Evolutionary conservation across 1,140 invertebrate genomes (phyloP).

Genomic region (Acromyrmex charruanus): DNA sequence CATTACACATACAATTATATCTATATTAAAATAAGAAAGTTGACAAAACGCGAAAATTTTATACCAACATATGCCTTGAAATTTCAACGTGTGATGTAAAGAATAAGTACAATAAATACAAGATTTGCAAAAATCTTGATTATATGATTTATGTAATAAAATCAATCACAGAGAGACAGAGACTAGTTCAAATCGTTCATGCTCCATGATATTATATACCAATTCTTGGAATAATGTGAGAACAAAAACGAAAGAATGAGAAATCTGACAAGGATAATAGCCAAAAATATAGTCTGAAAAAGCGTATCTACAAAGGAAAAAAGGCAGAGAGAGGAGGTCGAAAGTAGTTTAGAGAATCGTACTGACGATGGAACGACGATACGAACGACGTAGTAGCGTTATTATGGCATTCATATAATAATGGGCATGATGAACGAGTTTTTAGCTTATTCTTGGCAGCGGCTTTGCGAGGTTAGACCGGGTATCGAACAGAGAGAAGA

Average conservation of each 20-base stretch:
- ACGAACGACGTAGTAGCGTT: conserved; percentile 73
- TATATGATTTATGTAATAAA: not conserved
- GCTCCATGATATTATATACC: conserved; percentile 40
- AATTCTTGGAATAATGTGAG: conserved; percentile 62
- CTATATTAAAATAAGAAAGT: conserved; percentile 25
- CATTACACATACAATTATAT: not conserved
- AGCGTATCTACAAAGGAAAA: not conserved
- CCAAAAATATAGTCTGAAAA: conserved; percentile 27
- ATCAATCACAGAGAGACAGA: not conserved
- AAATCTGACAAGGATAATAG: conserved; percentile 56
- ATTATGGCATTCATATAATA: conserved; percentile 84
- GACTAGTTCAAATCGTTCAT: not conserved
- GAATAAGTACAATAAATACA: not conserved
- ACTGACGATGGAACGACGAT: conserved; percentile 62
- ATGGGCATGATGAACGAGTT: conserved; percentile 83
- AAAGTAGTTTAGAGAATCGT: conserved; percentile 61
- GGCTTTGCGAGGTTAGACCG: conserved; percentile 44
- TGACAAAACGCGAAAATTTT: not conserved
- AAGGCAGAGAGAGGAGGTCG: conserved; percentile 23
- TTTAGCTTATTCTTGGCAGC: conserved; percentile 84
- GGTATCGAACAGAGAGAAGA: conserved; percentile 65
- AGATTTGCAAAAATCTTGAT: not conserved
- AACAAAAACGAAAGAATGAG: conserved; percentile 36
- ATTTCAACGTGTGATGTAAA: not conserved
- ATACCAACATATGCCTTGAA: not conserved